Conservation (phyloP, 1,140 invertebrate species). For the Nasonia vitripennis region DNA sequence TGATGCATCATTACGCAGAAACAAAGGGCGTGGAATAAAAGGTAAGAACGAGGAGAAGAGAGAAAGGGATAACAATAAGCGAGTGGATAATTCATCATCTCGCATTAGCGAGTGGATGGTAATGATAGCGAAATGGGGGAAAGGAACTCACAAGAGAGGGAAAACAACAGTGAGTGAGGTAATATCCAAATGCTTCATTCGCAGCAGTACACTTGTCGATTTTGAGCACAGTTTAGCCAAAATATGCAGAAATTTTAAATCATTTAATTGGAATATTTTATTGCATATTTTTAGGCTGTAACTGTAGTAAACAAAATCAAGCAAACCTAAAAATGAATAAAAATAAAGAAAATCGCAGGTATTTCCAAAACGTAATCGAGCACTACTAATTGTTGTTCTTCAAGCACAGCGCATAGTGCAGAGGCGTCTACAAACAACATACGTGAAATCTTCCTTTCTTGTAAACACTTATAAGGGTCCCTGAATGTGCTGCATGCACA, state of each 20-base stretch:
- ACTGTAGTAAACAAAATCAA: too few species aligned
- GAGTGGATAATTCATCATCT: constrained; percentile 62
- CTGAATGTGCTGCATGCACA: neutral
- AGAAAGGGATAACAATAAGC: constrained; percentile 48
- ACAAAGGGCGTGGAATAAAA: neutral
- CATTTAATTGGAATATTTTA: neutral
- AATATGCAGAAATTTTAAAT: neutral
- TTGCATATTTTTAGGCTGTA: neutral
- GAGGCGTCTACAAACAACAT: neutral
- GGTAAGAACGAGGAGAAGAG: constrained; percentile 5
- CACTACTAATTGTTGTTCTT: neutral
- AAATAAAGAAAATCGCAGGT: too few species aligned
- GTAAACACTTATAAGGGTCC: constrained; percentile 16
- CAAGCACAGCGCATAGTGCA: neutral
- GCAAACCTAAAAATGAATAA: too few species aligned
- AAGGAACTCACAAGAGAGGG: constrained; percentile 25
- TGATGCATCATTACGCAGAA: constrained; percentile 8
- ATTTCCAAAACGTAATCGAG: too few species aligned
- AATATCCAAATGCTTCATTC: neutral
- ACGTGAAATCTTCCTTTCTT: neutral
- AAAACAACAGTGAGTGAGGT: neutral
- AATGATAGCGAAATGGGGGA: constrained; percentile 50
- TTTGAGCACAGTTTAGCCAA: too few species aligned
- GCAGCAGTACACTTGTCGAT: neutral
- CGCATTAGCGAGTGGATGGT: constrained; percentile 64